These are phyloP conservation scores for Danaus chrysippus DNA, from an alignment of 2,888 invertebrate genomes.

Conservation along the genomic window DNA sequence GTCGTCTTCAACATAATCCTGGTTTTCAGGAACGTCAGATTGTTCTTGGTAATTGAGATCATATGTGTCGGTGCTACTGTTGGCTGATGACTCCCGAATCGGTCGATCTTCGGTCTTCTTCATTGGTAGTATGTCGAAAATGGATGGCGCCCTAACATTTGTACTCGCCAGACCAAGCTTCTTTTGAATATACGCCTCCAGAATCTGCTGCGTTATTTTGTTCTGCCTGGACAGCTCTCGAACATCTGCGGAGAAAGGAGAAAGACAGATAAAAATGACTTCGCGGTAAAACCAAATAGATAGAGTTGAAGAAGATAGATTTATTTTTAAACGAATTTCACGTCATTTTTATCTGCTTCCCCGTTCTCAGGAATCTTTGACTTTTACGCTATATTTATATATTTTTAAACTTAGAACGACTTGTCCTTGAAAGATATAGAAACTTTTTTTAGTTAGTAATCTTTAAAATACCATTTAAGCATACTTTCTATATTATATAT, in stretches of 20 bases:
- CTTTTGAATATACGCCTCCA: slow-evolving; percentile 85
- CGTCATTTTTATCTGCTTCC: slow-evolving; percentile 78
- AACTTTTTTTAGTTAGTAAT: too few species aligned
- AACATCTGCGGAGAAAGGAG: slow-evolving; percentile 71
- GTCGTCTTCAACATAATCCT: slow-evolving; percentile 55
- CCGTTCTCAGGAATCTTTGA: slow-evolving; percentile 38
- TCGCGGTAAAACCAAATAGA: slow-evolving; percentile 41
- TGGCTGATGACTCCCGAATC: slow-evolving; percentile 37
- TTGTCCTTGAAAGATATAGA: too few species aligned
- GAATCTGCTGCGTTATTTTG: slow-evolving; percentile 86
- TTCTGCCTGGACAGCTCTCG: slow-evolving; percentile 86
- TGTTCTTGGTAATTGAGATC: slow-evolving; percentile 37
- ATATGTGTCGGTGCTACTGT: slow-evolving; percentile 42
- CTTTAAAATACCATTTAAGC: not conserved
- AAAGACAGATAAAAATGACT: slow-evolving; percentile 76
- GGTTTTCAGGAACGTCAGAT: slow-evolving; percentile 28
- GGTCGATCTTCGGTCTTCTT: slow-evolving; percentile 50
- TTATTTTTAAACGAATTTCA: slow-evolving; percentile 38
- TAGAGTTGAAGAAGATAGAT: slow-evolving; percentile 33
- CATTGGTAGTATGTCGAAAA: slow-evolving; percentile 82
- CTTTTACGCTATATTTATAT: too few species aligned
- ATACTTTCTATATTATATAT: slow-evolving; percentile 20
- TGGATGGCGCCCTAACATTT: slow-evolving; percentile 76
- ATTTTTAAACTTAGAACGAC: too few species aligned
- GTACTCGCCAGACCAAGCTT: slow-evolving; percentile 80